Base-by-base conservation (phyloP, 2,797 vertebrate species). In the Eurystomus glaucurus region DNA sequence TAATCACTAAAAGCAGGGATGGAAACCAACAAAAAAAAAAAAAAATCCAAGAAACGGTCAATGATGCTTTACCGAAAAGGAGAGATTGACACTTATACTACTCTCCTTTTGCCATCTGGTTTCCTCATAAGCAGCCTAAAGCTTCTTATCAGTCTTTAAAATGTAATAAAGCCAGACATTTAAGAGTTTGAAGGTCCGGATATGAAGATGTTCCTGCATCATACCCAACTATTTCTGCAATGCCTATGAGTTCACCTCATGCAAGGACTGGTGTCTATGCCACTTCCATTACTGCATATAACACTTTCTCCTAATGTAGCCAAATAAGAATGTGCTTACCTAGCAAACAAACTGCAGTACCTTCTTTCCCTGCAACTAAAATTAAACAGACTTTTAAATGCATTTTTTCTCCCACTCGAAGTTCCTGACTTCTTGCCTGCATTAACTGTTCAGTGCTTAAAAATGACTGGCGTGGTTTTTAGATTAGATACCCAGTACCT, bases 401-500 rank as follows among this genome's bases (percentile, higher is more conserved):
- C 57, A 55, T 85, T 90, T 74, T 96, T 82, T 43, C 29, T 10
- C 41, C 31, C 21, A 11, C n/a, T 37, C 82, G 51, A 71, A 78
- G n/a, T 41, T 94, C 45, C 39, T 83, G 66, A 89, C 43, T 94
- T 94, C 62, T 93, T 89, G 68, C 18, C 39, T 84, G 41, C 13
- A 62, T 45, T 88, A 88, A 76, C 61, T 2, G 0, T 45, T 76
- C 35, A 23, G 43, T 19, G 14, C 28, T 96, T 92, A 58, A 87
- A 94, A 88, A 93, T 20, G 2, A 50, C 71, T 62, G 80, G 69
- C 0, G 0, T 81, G 72, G 35, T 84, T 95, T 97, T 95, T 29
- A 61, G 86, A 92, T 93, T 89, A 94, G 51, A 80, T 81, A 85
- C 12, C 57, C 57, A 75, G 64, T 52, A 85, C 66, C 37, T 75